Evolutionary conservation across 2,888 invertebrate genomes (phyloP).

Genomic region (Stenolophus ochropezus): DNA sequence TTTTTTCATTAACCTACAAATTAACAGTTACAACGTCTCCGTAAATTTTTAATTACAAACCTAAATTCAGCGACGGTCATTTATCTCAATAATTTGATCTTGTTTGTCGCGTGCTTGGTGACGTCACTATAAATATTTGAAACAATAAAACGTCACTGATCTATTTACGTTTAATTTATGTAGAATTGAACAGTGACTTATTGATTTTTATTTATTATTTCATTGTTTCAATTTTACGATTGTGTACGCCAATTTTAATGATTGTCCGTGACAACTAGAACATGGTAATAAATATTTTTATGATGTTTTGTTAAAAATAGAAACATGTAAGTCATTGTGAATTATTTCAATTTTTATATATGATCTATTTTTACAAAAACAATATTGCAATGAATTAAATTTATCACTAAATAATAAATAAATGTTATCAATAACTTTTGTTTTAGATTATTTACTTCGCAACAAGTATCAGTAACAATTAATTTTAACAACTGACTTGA

Average conservation of each 20-base stretch:
- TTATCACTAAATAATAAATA: not conserved
- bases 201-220: slow-evolving; percentile 28
- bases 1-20: not conserved
- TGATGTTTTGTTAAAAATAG: not conserved
- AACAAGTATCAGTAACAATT: not conserved
- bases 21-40: not conserved
- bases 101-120: not conserved
- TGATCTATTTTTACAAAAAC: too few relatives aligned
- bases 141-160: slow-evolving; percentile 10
- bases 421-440: not conserved
- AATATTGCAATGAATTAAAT: too few relatives aligned
- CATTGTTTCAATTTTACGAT: slow-evolving; percentile 2
- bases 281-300: not conserved
- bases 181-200: not conserved
- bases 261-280: not conserved
- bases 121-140: slow-evolving; percentile 4
- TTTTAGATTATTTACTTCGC: not conserved
- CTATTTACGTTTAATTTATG: slow-evolving; percentile 1
- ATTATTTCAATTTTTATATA: not conserved
- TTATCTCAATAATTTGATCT: not conserved
- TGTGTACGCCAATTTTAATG: not conserved
- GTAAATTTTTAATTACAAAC: not conserved
- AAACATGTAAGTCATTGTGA: not conserved
- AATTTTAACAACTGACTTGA: not conserved
- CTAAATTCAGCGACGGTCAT: not conserved